Base-by-base conservation (phyloP, 2,797 vertebrate genomes). In the Taenioides sp. region DNA sequence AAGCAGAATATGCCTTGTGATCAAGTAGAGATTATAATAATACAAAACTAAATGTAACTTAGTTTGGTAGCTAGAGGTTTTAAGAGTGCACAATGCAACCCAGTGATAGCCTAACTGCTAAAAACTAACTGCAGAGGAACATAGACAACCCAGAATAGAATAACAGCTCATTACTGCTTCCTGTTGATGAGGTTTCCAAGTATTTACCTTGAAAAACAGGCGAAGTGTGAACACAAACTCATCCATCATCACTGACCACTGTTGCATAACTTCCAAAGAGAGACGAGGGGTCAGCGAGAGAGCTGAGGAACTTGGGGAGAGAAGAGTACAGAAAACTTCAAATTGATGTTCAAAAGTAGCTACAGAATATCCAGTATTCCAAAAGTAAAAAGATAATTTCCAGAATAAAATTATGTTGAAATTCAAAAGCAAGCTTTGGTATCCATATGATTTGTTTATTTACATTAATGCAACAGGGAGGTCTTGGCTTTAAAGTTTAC, bases 141-240 rank as follows among this genome's bases (percentile, higher is more conserved):
- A 31, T 16, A 59, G 34, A 58, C 0, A 23, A 27, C 68, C 54
- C 22, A 25, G 62, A 49, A 50, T 25, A 58, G 68, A 60, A 79
- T 77, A 55, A 67, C 78, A 74, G 66, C 62, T 79, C 68, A 72
- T 37, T 61, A 18, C 77, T 2, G 75, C 68, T 85, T 90, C 80
- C 79, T 84, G 81, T 84, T 86, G 75, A 71, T 82, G 54, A 59
- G 69, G 72, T 70, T 67, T 67, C 10, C 25, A 65, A 80, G 70
- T 50, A 76, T 70, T 84, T 11, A 78, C 67, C 73, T 75, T 54
- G 75, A 78, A 80, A 83, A 77, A 77, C 65, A 69, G 12, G 37
- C 4, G 40, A 50, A 65, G 37, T 49, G 22, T 60, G 43, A 66
- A 75, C 59, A 61, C 64, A 67, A 63, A 65, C 5, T 27, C 78